Base-by-base conservation (phyloP, 2,888 invertebrate genomes). In the Diaphora mendica region DNA sequence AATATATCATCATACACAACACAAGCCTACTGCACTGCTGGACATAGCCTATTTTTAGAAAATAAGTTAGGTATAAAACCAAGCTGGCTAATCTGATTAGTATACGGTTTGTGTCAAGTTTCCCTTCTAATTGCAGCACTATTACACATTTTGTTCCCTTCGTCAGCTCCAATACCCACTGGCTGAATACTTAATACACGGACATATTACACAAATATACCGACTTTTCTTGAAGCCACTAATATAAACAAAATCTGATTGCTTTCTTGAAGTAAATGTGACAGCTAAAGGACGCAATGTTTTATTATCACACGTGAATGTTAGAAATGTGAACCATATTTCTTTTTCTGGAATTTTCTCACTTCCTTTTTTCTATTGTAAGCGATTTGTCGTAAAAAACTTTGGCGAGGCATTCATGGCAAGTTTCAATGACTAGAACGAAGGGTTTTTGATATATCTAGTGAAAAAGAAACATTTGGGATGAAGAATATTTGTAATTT, bases 241-340 rank as follows among this genome's bases (percentile, higher is more conserved):
- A 0, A 1, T 13, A 44, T 44, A 42, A 64, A 44, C 33, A 17
- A 64, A 64, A 30, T 26, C 13, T 3, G 13, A 44, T 70, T 70
- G 44, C 33, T 42, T 9, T 9, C 11, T 30, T 23, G 30, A 48
- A 64, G n/a, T 42, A 44, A 64, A 26, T 33, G 5, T 11, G 23
- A 8, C n/a, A 48, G 13, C 30, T n/a, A 3, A 35, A 35, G n/a
- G 23, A 64, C n/a, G 13, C 26, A 65, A 65, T 70, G 17, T 55
- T 65, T 64, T 65, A 55, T 65, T 51, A 71, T 65, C 48, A n/a
- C 70, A 48, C 33, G 30, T 44, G 26, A 42, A 70, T 70, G 64
- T 55, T 39, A 23, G 64, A 30, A 51, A 65, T 51, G 17, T 65
- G 11, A 48, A 35, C 11, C 1, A 71, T 71, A 71, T 55, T 71